Evolutionary conservation across 2,113 vertebrate species (phyloP).

Genomic region (Melospiza melodia): DNA sequence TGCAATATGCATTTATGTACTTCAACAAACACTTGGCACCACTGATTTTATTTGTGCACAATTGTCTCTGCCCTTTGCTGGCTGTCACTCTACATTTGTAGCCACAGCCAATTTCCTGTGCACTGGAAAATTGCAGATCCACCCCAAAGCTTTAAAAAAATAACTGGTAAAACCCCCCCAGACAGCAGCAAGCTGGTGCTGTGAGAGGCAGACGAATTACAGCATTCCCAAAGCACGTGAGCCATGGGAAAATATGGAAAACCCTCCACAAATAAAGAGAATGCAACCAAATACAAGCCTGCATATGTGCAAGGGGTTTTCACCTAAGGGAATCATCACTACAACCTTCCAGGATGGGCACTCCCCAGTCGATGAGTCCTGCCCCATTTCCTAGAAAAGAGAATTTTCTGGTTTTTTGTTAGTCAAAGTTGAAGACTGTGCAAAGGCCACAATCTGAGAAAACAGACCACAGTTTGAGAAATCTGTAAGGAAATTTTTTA

Average conservation of each 20-base stretch:
- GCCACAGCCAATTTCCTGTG: accelerated
- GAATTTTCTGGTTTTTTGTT: no score
- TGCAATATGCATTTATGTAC: not conserved
- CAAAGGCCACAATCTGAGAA: not conserved
- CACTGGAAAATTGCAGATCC: not conserved
- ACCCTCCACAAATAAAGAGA: not conserved
- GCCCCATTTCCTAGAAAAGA: not conserved
- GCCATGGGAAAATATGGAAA: accelerated
- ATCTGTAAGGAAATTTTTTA: no score
- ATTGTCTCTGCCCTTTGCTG: not conserved
- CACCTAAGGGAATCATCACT: not conserved
- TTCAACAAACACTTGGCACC: not conserved
- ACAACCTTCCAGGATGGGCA: not conserved
- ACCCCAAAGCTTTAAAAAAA: not conserved
- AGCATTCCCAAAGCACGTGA: not conserved
- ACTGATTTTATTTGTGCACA: not conserved
- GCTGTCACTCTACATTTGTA: accelerated
- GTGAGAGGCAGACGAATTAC: not conserved
- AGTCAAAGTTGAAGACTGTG: not conserved
- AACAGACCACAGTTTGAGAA: not conserved
- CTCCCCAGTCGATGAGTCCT: not conserved
- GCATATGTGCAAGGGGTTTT: not conserved
- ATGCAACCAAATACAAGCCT: not conserved
- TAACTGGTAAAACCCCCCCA: accelerated
- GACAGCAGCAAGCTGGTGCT: not conserved